These are phyloP conservation scores for Ornithorhynchus anatinus DNA, from an alignment of 2,113 vertebrate species.

Conservation along the genomic window DNA sequence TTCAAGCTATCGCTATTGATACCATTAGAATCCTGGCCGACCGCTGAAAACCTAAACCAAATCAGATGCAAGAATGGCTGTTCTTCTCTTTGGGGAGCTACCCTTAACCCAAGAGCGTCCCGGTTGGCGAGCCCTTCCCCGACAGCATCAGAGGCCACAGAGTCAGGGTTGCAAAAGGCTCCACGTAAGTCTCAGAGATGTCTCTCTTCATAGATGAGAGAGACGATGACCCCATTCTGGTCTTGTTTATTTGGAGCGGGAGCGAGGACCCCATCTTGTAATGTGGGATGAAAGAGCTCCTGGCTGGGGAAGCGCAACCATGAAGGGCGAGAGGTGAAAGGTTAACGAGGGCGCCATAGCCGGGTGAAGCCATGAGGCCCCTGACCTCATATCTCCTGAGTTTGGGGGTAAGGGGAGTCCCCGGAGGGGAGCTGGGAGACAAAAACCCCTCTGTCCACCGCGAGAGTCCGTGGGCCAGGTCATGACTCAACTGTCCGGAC, in stretches of 20 bases:
- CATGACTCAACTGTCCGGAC: background rate
- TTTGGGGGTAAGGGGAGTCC: background rate
- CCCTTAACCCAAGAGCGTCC: no score
- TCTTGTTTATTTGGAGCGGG: background rate
- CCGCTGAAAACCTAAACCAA: no score
- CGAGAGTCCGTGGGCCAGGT: background rate
- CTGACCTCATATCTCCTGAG: rapidly evolving
- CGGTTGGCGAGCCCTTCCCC: no score
- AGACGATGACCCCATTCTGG: background rate
- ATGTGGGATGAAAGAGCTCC: rapidly evolving
- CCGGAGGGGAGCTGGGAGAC: background rate
- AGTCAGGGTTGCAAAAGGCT: no score
- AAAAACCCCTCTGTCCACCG: background rate
- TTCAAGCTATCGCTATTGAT: no score
- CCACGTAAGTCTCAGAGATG: background rate
- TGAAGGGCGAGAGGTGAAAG: background rate
- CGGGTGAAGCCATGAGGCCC: background rate
- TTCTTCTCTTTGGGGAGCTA: no score
- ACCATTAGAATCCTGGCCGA: no score
- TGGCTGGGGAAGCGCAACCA: no score
- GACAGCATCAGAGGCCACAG: no score
- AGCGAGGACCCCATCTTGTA: background rate
- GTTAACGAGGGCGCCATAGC: background rate
- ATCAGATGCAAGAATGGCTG: no score
- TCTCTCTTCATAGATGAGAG: no score